Evolutionary conservation across 2,888 invertebrate genomes (phyloP), one percentile per base, ranked within the genome.

Genomic region (Euproctis similis): DNA sequence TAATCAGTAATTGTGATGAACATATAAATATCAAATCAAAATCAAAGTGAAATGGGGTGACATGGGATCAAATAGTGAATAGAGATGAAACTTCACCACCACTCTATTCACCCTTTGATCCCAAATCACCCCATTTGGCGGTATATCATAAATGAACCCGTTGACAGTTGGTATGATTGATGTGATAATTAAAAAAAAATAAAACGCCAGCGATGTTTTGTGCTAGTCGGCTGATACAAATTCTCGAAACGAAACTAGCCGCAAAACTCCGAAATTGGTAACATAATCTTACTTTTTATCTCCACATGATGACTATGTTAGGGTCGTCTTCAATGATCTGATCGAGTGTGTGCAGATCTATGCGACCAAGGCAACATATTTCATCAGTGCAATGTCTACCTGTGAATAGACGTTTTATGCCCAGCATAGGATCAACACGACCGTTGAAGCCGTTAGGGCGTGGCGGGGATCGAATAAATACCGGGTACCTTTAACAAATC

Each of bases 341-440:
- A 56, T 95, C 94, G 28, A 96, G 86, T 36, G 92, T 89, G 21
- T 89, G 88, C 4, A 91, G 86, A 30, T 91, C 90, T 22, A 94
- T 85, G 8, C 91, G 90, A 6, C 93, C 92, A 33, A 91, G 87
- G 61, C 95, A 94, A 71, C 97, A 96, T 53, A 97, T 96, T 72
- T 96, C 95, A 75, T 97, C 97, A 32, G 92, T 88, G 63, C 91
- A 93, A 39, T 91, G 90, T 1, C 87, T 80, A 0, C 97, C 97
- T 23, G 92, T 93, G 60, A 96, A 93, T 53, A 92, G 86, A 27
- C 87, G 85, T 20, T 89, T 87, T 18, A 91, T 71, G 8, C 86
- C 76, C 4, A 14, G 4, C 12, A 77, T 19, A 0, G 63, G 46
- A 11, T 73, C 72, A 8, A 52, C 14, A 8, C 66, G 61, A 18